phyloP scores from a whole-genome alignment of 2,113 vertebrate genomes.

The Dermatemys mawii region DNA sequence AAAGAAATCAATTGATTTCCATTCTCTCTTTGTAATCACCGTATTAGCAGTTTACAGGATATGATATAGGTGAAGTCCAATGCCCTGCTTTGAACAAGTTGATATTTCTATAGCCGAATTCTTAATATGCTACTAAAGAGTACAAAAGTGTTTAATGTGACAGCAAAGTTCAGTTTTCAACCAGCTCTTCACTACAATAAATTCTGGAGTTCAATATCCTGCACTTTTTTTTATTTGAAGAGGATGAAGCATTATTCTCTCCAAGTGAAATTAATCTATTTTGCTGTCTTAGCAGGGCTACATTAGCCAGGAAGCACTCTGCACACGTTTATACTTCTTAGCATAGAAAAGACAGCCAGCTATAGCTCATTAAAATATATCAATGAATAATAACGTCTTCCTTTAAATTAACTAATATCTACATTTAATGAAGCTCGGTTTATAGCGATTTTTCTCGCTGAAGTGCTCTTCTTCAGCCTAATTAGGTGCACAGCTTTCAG shows the following conservation, averaged over 20 bases:
- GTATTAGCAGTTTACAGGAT: constrained; percentile 47
- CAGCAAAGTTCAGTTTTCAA: constrained; percentile 53
- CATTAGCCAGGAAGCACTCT: constrained; percentile 61
- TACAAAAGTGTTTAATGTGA: constrained; percentile 64
- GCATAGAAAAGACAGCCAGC: constrained; percentile 65
- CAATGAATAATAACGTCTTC: constrained; percentile 77
- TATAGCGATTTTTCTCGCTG: constrained; percentile 78
- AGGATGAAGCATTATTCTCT: constrained; percentile 53
- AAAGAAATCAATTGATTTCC: constrained; percentile 70
- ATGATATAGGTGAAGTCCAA: constrained; percentile 38
- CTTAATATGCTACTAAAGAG: constrained; percentile 32
- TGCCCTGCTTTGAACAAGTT: constrained; percentile 35
- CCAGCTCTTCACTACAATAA: constrained; percentile 40
- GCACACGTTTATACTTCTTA: constrained; percentile 74
- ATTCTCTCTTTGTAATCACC: constrained; percentile 64
- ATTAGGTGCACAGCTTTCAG: constrained; percentile 82
- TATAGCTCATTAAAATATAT: constrained; percentile 77
- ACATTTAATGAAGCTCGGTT: constrained; percentile 79
- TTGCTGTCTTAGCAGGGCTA: constrained; percentile 69
- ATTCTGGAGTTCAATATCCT: constrained; percentile 40
- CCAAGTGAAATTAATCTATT: constrained; percentile 71
- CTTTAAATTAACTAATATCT: constrained; percentile 82
- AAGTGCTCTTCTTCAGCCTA: constrained; percentile 79
- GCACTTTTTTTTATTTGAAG: constrained; percentile 35
- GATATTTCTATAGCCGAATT: constrained; percentile 52